Evolutionary conservation across 2,888 invertebrate genomes (phyloP).

Genomic region (Tuberolachnus salignus): DNA sequence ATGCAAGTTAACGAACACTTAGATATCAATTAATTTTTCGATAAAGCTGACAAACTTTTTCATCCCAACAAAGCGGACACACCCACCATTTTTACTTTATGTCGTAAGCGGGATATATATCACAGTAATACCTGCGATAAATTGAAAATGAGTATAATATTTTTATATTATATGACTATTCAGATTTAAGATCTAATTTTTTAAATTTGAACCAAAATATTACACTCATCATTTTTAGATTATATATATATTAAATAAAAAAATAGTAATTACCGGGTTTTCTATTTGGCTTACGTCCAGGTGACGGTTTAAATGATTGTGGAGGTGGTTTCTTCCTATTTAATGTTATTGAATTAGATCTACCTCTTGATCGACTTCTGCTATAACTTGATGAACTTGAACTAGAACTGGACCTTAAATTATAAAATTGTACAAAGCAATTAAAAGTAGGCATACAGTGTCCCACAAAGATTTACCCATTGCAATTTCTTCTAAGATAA

Average conservation of each 20-base stretch:
- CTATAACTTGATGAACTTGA: conserved; percentile 61
- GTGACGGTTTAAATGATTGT: conserved; percentile 48
- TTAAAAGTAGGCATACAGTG: too few species aligned
- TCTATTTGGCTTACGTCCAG: conserved; percentile 36
- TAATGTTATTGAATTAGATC: conserved; percentile 46
- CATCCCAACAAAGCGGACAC: too few species aligned
- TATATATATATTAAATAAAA: neutral
- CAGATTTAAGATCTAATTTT: neutral
- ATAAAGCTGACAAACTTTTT: too few species aligned
- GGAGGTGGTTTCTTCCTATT: conserved; percentile 60
- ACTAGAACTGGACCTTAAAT: conserved; percentile 62
- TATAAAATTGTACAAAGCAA: too few species aligned
- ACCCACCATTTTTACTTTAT: too few species aligned
- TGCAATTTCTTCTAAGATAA: too few species aligned
- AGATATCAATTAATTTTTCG: too few species aligned
- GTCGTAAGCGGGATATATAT: too few species aligned
- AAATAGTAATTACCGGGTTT: conserved; percentile 30
- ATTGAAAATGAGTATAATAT: neutral
- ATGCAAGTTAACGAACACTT: too few species aligned
- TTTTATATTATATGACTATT: neutral
- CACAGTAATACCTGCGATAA: too few species aligned
- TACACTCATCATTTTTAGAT: neutral
- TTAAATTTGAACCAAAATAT: neutral
- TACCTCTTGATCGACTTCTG: conserved; percentile 63
- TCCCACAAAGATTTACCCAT: too few species aligned